A percentile compares a stretch with the other conserved stretches of the same genome.
These are phyloP conservation scores for Drosophila takahashii DNA, from an alignment of 1,140 invertebrate species.

Conservation along the genomic window DNA sequence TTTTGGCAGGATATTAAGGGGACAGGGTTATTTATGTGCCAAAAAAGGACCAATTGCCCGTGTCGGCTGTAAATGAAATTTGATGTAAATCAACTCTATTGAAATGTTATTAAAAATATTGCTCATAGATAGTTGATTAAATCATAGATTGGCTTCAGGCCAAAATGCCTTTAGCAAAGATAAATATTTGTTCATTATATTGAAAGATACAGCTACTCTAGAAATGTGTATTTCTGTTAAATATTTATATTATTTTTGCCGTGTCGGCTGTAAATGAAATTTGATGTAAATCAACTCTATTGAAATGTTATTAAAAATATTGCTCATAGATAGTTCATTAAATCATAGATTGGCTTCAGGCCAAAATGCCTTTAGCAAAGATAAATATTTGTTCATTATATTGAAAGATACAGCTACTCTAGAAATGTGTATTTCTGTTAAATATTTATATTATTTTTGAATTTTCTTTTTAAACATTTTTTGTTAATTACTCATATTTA, in stretches of 20 bases:
- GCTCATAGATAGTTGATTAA: not conserved
- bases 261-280: constrained; percentile 13
- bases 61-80: constrained; percentile 12
- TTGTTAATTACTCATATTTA: too few relatives aligned
- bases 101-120: not conserved
- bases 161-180: too few relatives aligned
- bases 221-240: too few relatives aligned
- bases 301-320: not conserved
- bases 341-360: not conserved
- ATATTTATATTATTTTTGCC: not conserved
- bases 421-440: too few relatives aligned
- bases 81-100: constrained; percentile 17
- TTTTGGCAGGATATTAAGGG: constrained; percentile 2
- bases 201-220: too few relatives aligned
- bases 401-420: too few relatives aligned
- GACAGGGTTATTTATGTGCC: constrained; percentile 15
- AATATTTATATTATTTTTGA: too few relatives aligned
- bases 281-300: constrained; percentile 17
- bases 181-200: too few relatives aligned
- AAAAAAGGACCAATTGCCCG: not conserved
- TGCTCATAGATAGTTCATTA: not conserved
- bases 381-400: too few relatives aligned
- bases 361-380: too few relatives aligned
- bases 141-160: not conserved
- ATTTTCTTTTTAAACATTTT: too few relatives aligned